phyloP scores from a whole-genome alignment of 2,113 vertebrate species.

The Scophthalmus maximus region DNA sequence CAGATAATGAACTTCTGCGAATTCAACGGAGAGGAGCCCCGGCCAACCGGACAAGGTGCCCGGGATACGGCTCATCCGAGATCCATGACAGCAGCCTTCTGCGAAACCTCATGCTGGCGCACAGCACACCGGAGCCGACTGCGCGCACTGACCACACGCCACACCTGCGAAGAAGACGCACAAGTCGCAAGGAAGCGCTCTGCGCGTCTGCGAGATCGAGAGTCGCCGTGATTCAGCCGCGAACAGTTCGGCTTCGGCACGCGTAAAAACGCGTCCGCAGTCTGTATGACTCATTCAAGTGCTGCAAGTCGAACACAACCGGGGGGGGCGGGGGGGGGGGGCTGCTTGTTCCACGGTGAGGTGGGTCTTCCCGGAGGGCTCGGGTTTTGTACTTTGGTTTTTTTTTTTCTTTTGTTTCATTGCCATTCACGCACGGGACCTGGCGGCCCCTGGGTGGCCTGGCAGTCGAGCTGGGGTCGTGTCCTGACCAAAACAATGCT shows the following conservation, averaged over 20 bases:
- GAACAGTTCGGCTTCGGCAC: conserved; percentile 7
- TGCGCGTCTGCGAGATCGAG: too few relatives aligned
- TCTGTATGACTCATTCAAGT: conserved; percentile 59
- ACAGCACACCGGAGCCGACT: neutral
- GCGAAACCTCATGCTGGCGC: too few relatives aligned
- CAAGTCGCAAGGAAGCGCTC: too few relatives aligned
- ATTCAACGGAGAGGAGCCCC: too few relatives aligned
- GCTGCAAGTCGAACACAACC: conserved; percentile 2
- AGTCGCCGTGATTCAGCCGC: too few relatives aligned
- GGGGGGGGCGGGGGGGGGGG: too few relatives aligned
- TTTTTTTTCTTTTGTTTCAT: neutral
- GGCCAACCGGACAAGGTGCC: too few relatives aligned
- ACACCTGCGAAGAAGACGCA: neutral
- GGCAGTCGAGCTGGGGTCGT: too few relatives aligned
- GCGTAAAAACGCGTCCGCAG: conserved; percentile 51
- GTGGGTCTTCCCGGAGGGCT: conserved; percentile 58
- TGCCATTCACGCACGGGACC: conserved; percentile 6
- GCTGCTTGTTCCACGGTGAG: conserved; percentile 47
- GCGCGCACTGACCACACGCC: conserved; percentile 1
- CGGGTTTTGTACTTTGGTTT: too few relatives aligned
- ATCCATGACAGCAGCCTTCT: neutral
- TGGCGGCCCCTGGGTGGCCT: too few relatives aligned
- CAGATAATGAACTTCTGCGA: too few relatives aligned
- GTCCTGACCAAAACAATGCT: too few relatives aligned
- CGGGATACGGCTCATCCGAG: neutral